Base-by-base conservation (phyloP, 2,113 vertebrate species). In the Colius striatus region DNA sequence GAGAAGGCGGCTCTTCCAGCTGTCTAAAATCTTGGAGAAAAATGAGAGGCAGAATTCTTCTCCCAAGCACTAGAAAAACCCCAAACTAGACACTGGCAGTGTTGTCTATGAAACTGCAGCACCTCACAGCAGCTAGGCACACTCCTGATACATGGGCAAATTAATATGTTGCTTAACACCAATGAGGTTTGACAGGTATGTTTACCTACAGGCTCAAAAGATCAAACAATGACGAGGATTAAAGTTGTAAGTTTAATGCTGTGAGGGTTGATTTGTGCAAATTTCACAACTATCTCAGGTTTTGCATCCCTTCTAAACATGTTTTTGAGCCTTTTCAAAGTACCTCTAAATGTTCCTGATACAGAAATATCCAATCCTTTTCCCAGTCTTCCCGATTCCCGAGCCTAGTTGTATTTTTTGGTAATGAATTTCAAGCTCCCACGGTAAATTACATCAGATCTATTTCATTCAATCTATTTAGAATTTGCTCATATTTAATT, bases 121-220 rank as follows among this genome's bases (percentile, higher is more conserved):
- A 75, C 17, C 25, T 25, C 16, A 66, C 3, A 41, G 74, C n/a
- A 87, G 62, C 22, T 18, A 84, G 45, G 43, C 48, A 54, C 10
- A 20, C 23, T 63, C 55, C 36, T 3, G 0, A 38, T 41, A 34
- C 10, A 26, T 19, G 16, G 29, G 68, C 16, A 90, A 92, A 92
- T 87, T 23, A 75, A 74, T 45, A 74, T 11, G 61, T 62, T 79
- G 36, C 48, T 51, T 85, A 77, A 70, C 57, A 71, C 38, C 32
- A 45, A 1, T 25, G 38, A 84, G 26, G 38, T 58, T 61, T 93
- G 89, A 74, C 88, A 93, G 83, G 26, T 65, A 55, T 47, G 21
- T 74, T 97, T 90, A 94, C 61, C 83, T 89, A 92, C 18, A 92
- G 55, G 51, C 68, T 95, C 47, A 84, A 86, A 90, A 93, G 65